Percentiles rank a stretch among this genome's conserved stretches.
These are phyloP conservation scores for Leuciscus waleckii DNA, from an alignment of 2,797 vertebrate species.

Conservation along the genomic window DNA sequence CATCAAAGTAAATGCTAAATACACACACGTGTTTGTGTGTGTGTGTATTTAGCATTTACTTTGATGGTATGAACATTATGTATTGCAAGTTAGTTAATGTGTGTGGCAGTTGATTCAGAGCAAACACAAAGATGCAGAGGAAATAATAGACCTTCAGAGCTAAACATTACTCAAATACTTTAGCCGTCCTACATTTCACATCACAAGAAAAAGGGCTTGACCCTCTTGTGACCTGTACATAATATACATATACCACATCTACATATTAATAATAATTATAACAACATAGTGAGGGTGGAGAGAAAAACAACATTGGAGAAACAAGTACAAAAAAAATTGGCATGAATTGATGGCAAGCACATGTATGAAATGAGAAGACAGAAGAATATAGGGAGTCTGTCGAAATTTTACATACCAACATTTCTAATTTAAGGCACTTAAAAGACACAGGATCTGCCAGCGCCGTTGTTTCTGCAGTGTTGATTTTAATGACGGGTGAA, in stretches of 20 bases:
- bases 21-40: conserved; percentile 67
- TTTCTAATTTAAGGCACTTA: conserved; percentile 63
- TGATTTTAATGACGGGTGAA: conserved; percentile 74
- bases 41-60: conserved; percentile 71
- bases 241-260: background rate
- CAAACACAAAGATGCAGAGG: conserved; percentile 69
- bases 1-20: conserved; percentile 67
- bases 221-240: conserved; percentile 49
- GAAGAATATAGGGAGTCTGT: background rate
- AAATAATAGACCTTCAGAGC: conserved; percentile 69
- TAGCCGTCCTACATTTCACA: conserved; percentile 62
- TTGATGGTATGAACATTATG: conserved; percentile 41
- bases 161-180: conserved; percentile 68
- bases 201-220: conserved; percentile 57
- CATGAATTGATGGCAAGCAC: background rate
- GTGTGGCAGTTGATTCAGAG: conserved; percentile 71
- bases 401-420: conserved; percentile 32
- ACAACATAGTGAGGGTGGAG: background rate
- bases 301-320: background rate
- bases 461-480: conserved; percentile 56
- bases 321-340: background rate
- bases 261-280: background rate
- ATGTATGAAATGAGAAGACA: background rate
- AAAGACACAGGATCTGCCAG: conserved; percentile 63
- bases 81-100: conserved; percentile 15